Conservation (phyloP, 2,888 invertebrate genomes). For the Anarsia innoxiella region DNA sequence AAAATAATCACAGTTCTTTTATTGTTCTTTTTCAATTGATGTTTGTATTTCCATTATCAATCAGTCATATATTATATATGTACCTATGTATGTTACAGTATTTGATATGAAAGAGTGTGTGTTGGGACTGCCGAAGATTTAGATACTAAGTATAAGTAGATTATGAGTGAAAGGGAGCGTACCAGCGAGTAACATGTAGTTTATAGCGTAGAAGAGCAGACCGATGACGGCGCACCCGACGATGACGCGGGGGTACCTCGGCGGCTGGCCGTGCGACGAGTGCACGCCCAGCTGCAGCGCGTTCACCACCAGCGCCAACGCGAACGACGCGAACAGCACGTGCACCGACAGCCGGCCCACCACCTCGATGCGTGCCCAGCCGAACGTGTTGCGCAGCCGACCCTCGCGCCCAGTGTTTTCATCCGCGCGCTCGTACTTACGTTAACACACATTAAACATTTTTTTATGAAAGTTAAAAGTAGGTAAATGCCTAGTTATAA, state of each 20-base stretch:
- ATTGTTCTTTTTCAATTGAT: no score
- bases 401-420: slow-evolving; percentile 77
- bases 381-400: slow-evolving; percentile 90
- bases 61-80: no score
- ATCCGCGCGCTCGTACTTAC: slow-evolving; percentile 67
- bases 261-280: slow-evolving; percentile 63
- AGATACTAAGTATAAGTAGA: no score
- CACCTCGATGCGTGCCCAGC: slow-evolving; percentile 94
- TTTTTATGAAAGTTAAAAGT: no score
- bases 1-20: no score
- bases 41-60: no score
- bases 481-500: no score
- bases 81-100: no score
- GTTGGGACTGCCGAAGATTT: no score
- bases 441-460: no score
- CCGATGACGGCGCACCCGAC: slow-evolving; percentile 86
- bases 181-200: slow-evolving; percentile 88
- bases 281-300: slow-evolving; percentile 87
- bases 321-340: slow-evolving; percentile 87
- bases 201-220: slow-evolving; percentile 83
- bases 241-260: slow-evolving; percentile 80
- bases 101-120: no score
- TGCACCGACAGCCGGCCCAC: slow-evolving; percentile 87
- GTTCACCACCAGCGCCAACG: slow-evolving; percentile 87
- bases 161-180: slow-evolving; percentile 12